phyloP scores from a whole-genome alignment of 2,888 invertebrate genomes.

The Ectropis crepuscularia region DNA sequence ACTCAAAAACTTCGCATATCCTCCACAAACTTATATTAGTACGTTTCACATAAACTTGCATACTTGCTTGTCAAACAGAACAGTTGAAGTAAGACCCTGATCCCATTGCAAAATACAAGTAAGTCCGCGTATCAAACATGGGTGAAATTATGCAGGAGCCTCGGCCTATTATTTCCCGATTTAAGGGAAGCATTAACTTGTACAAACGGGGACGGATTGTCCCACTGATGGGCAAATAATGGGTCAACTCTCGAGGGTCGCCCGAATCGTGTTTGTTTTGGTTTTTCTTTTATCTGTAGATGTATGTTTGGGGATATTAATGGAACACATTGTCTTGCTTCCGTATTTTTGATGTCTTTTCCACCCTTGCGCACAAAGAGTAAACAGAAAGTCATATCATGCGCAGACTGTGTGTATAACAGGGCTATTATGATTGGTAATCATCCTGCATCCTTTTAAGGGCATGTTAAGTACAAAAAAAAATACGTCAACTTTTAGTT shows the following conservation, averaged over 20 bases:
- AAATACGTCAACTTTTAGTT: no score
- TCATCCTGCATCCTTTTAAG: no score
- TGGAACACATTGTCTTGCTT: background rate
- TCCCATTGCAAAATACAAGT: conserved; percentile 1
- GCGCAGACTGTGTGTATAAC: no score
- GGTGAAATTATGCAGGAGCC: conserved; percentile 33
- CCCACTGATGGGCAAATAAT: conserved; percentile 23
- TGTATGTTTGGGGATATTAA: background rate
- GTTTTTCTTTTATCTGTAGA: conserved; percentile 7
- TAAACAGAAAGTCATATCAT: no score
- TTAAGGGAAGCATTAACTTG: conserved; percentile 33
- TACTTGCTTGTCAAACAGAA: no score
- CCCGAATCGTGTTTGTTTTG: conserved; percentile 9
- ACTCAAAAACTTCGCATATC: no score
- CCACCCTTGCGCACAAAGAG: background rate
- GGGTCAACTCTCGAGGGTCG: conserved; percentile 8
- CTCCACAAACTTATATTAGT: no score
- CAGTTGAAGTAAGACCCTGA: conserved; percentile 1
- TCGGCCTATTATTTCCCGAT: conserved; percentile 32
- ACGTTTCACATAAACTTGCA: no score
- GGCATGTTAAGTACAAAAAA: no score
- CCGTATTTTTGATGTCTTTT: background rate
- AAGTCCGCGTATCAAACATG: conserved; percentile 16
- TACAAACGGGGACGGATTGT: conserved; percentile 22
- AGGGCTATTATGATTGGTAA: no score